Percentiles rank a stretch among this genome's conserved stretches.
These are phyloP conservation scores for Piprites chloris DNA, from an alignment of 2,113 vertebrate species.

Conservation along the genomic window DNA sequence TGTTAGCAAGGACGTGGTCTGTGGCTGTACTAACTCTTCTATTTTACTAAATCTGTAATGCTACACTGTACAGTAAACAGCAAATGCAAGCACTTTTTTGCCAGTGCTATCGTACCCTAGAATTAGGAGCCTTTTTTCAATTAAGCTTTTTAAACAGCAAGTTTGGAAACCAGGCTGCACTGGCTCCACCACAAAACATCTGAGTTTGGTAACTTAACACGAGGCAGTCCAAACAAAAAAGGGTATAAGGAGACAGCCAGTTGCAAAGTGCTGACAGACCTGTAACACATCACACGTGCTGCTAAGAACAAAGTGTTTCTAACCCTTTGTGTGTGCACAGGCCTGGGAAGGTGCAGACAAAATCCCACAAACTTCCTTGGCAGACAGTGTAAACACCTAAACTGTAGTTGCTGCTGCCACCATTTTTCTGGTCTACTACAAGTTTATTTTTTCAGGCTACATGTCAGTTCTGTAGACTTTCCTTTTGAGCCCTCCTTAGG, in stretches of 20 bases:
- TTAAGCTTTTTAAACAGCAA: constrained; percentile 31
- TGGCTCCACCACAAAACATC: background rate
- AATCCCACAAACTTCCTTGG: background rate
- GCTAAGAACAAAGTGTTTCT: background rate
- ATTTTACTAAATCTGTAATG: constrained; percentile 38
- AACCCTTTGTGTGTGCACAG: background rate
- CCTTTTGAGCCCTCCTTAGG: background rate
- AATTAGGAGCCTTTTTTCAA: constrained; percentile 48
- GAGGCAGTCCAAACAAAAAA: background rate
- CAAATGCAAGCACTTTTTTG: constrained; percentile 62
- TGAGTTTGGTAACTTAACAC: background rate
- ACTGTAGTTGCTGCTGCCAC: background rate
- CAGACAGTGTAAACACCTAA: background rate
- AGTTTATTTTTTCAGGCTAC: background rate
- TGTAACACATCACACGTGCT: background rate
- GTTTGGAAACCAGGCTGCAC: background rate
- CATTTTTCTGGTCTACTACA: background rate
- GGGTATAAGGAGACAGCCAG: background rate
- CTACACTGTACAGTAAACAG: background rate
- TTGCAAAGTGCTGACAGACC: constrained; percentile 10
- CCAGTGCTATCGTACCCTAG: background rate
- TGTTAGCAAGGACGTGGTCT: constrained; percentile 69
- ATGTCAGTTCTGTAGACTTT: background rate
- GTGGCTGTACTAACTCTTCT: constrained; percentile 51
- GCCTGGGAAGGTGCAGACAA: background rate